These are phyloP conservation scores for Pantelozetes paolii DNA, from an alignment of 2,888 invertebrate species.

Conservation along the genomic window DNA sequence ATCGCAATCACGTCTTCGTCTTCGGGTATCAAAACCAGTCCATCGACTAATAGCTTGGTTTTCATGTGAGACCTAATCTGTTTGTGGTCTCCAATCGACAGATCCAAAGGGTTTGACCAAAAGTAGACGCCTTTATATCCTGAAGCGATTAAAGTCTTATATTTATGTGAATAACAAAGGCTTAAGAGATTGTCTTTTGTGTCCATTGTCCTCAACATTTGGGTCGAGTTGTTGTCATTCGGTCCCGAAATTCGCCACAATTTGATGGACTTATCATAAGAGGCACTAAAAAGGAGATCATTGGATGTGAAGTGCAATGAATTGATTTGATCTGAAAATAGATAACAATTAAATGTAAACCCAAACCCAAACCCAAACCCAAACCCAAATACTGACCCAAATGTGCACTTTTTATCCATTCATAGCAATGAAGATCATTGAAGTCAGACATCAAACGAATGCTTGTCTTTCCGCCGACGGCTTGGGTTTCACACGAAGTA, in stretches of 20 bases:
- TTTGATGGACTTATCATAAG: neutral
- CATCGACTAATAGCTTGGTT: neutral
- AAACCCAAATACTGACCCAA: neutral
- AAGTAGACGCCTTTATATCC: neutral
- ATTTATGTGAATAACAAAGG: neutral
- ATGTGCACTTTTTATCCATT: neutral
- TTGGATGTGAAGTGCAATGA: neutral
- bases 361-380: too few species aligned
- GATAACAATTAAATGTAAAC: too few species aligned
- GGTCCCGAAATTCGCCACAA: conserved; percentile 18
- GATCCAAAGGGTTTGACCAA: neutral
- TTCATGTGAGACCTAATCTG: neutral
- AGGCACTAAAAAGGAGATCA: conserved; percentile 24
- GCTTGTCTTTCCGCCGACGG: neutral
- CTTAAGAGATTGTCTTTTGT: neutral
- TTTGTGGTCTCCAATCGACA: neutral
- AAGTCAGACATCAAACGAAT: neutral
- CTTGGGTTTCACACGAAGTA: too few species aligned
- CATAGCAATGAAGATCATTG: conserved; percentile 18
- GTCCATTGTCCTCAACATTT: neutral
- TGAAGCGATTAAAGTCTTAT: conserved; percentile 1
- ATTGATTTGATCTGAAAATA: conserved; percentile 21
- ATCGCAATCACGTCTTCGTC: conserved; percentile 18
- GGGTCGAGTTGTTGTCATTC: neutral
- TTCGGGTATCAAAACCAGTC: neutral